These are phyloP conservation scores for Thomomys bottae DNA, from an alignment of 2,113 vertebrate species.

Conservation along the genomic window DNA sequence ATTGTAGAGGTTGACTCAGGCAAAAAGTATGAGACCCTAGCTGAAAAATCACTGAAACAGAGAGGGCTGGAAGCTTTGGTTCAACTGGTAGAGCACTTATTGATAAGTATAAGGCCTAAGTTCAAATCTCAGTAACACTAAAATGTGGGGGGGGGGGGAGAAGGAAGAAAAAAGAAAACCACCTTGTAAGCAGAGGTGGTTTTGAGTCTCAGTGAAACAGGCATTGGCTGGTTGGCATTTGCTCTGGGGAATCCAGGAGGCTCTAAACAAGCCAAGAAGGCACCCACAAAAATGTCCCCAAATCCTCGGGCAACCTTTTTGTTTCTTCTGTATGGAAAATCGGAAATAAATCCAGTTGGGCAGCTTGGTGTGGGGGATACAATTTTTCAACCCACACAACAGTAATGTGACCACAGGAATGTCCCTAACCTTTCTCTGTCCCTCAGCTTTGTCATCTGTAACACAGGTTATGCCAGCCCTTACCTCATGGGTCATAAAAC, in stretches of 20 bases:
- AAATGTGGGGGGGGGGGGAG: neutral
- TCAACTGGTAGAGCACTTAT: too few species aligned
- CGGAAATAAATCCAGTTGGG: neutral
- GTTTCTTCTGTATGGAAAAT: conserved; percentile 2
- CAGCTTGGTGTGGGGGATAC: neutral
- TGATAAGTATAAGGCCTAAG: too few species aligned
- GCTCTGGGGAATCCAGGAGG: neutral
- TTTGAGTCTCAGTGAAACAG: neutral
- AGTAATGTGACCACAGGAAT: neutral
- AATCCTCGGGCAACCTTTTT: neutral
- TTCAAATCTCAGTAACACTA: neutral
- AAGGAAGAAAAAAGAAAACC: neutral
- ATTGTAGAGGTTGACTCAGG: too few species aligned
- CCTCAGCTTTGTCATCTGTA: neutral
- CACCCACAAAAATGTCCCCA: neutral
- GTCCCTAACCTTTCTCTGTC: neutral
- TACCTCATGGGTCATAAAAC: neutral
- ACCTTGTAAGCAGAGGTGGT: neutral
- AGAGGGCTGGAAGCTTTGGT: too few species aligned
- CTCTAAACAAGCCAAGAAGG: neutral
- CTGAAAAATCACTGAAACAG: neutral
- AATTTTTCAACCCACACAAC: neutral
- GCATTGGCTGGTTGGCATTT: neutral
- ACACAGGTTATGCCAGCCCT: neutral
- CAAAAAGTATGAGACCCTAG: neutral